phyloP scores from a whole-genome alignment of 2,113 vertebrate genomes.

The Podarcis cretensis region DNA sequence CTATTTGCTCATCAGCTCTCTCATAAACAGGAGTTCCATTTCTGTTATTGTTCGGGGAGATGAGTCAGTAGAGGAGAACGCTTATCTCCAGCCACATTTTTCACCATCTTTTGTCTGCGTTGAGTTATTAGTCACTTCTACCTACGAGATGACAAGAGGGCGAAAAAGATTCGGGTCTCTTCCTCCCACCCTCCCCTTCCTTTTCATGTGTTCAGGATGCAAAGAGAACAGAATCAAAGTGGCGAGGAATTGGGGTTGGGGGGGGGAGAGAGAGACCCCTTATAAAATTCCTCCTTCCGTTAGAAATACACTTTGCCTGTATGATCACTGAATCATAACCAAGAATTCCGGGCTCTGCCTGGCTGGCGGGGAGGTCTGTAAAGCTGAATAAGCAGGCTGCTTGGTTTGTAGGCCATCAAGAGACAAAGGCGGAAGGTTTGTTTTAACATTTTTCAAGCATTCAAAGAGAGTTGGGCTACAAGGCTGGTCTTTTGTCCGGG shows the following conservation, averaged over 20 bases:
- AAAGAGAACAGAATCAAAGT: slow-evolving; percentile 58
- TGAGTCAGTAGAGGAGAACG: slow-evolving; percentile 75
- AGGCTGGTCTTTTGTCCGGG: slow-evolving; percentile 30
- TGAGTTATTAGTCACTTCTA: slow-evolving; percentile 63
- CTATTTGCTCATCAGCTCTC: slow-evolving; percentile 76
- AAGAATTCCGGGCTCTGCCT: slow-evolving; percentile 58
- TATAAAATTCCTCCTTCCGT: slow-evolving; percentile 44
- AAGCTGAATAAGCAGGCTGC: slow-evolving; percentile 60
- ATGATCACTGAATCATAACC: slow-evolving; percentile 83
- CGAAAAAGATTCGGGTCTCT: slow-evolving; percentile 43
- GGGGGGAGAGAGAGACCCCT: neutral
- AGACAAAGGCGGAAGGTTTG: slow-evolving; percentile 73
- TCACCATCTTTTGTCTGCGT: slow-evolving; percentile 75
- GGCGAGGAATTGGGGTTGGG: neutral
- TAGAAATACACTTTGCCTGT: slow-evolving; percentile 67
- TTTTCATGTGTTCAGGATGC: slow-evolving; percentile 65
- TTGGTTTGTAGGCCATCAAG: slow-evolving; percentile 55
- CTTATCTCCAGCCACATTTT: slow-evolving; percentile 72
- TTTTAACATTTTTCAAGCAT: slow-evolving; percentile 65
- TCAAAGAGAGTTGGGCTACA: slow-evolving; percentile 52
- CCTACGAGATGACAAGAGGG: slow-evolving; percentile 60
- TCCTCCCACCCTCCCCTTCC: slow-evolving; percentile 45
- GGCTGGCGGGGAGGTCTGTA: slow-evolving; percentile 61
- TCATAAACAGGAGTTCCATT: slow-evolving; percentile 69
- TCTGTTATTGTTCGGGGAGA: slow-evolving; percentile 74